Percentiles rank a stretch among this genome's conserved stretches.
Conservation (phyloP, 1,140 invertebrate species). For the Eubasilissa regina region DNA sequence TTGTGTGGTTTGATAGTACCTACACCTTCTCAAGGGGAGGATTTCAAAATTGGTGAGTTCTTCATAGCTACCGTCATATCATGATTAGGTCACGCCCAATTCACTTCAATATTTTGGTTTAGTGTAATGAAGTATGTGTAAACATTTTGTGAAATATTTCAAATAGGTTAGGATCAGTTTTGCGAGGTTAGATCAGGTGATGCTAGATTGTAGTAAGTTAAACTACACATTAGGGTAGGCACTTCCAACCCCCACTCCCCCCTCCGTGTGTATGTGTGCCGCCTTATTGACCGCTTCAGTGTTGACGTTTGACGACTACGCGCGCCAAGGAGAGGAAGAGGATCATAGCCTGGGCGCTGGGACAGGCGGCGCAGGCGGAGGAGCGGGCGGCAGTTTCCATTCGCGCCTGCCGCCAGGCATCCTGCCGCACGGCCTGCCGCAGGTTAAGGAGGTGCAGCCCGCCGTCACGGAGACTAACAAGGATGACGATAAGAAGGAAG, state of each 20-base stretch:
- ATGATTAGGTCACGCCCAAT: too few relatives aligned
- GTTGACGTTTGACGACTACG: slow-evolving; percentile 97
- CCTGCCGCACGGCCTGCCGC: slow-evolving; percentile 92
- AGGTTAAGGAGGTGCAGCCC: slow-evolving; percentile 95
- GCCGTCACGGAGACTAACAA: slow-evolving; percentile 86
- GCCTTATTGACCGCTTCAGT: slow-evolving; percentile 94
- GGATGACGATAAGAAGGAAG: slow-evolving; percentile 79
- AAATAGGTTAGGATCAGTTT: background rate
- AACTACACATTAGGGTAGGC: background rate
- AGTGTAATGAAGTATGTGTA: too few relatives aligned
- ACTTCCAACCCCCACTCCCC: background rate
- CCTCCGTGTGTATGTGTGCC: slow-evolving; percentile 61
- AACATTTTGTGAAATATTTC: too few relatives aligned
- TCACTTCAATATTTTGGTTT: too few relatives aligned
- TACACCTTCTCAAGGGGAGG: too few relatives aligned
- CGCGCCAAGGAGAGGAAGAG: slow-evolving; percentile 92
- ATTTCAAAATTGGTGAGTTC: too few relatives aligned
- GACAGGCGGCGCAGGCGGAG: slow-evolving; percentile 47
- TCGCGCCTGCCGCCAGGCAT: slow-evolving; percentile 93
- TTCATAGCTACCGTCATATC: too few relatives aligned
- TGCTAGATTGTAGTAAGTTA: slow-evolving; percentile 1
- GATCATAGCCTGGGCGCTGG: slow-evolving; percentile 84
- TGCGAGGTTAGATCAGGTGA: background rate
- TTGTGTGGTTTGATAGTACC: too few relatives aligned
- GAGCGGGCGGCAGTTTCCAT: slow-evolving; percentile 75